phyloP scores from a whole-genome alignment of 2,113 vertebrate species.

The Bos indicus region DNA sequence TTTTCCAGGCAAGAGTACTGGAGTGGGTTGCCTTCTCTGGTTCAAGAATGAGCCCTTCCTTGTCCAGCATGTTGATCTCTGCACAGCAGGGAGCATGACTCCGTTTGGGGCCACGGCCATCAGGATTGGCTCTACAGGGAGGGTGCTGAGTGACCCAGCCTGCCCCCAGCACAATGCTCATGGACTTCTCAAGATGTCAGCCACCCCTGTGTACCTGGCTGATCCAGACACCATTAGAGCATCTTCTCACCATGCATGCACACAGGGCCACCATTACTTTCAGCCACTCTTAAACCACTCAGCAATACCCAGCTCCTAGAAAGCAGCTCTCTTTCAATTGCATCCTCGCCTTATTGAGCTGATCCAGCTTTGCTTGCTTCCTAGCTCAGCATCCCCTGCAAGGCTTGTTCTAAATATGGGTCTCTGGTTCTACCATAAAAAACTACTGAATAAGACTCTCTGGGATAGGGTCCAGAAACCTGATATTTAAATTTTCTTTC shows the following conservation, averaged over 20 bases:
- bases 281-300: neutral
- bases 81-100: neutral
- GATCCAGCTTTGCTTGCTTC: neutral
- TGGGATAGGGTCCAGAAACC: neutral
- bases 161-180: too few relatives aligned
- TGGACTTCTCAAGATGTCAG: neutral
- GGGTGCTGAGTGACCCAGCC: neutral
- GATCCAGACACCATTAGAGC: neutral
- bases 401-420: neutral
- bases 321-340: neutral
- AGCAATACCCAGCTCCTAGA: neutral
- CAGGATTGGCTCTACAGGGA: fast-evolving
- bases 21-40: too few relatives aligned
- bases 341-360: neutral
- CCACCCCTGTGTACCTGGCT: too few relatives aligned
- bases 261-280: neutral
- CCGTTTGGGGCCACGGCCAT: neutral
- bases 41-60: neutral
- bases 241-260: neutral
- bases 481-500: neutral
- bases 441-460: neutral
- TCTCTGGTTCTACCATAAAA: neutral
- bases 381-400: neutral
- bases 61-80: neutral
- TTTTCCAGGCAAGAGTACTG: too few relatives aligned